phyloP scores from a whole-genome alignment of 2,797 vertebrate genomes.

The Thaleichthys pacificus region DNA sequence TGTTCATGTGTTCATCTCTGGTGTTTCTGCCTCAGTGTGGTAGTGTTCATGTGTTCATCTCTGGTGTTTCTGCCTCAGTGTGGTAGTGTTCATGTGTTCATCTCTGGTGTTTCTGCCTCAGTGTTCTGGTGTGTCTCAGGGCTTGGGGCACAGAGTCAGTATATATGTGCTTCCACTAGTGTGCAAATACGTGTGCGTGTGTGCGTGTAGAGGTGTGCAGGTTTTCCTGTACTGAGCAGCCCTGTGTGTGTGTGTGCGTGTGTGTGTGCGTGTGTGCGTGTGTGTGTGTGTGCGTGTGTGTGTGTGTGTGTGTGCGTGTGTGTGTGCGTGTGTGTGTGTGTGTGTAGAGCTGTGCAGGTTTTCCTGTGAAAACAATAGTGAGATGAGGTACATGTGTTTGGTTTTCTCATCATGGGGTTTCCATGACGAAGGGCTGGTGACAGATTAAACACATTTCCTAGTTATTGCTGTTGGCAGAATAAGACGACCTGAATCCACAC shows the following conservation, averaged over 20 bases:
- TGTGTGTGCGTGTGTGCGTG: conserved; percentile 13
- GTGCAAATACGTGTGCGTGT: conserved; percentile 6
- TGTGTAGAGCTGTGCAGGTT: not conserved
- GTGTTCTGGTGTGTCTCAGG: too few relatives aligned
- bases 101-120: too few relatives aligned
- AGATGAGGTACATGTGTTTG: too few relatives aligned
- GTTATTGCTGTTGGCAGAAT: not conserved
- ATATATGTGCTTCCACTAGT: not conserved
- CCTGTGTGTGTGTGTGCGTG: not conserved
- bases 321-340: not conserved
- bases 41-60: too few relatives aligned
- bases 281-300: not conserved
- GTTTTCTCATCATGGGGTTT: too few relatives aligned
- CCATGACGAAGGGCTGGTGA: conserved; percentile 35
- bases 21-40: too few relatives aligned
- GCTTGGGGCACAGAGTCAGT: too few relatives aligned
- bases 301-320: not conserved
- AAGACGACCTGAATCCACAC: not conserved
- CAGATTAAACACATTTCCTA: conserved; percentile 47
- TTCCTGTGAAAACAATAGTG: too few relatives aligned
- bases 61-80: too few relatives aligned
- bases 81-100: too few relatives aligned
- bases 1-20: too few relatives aligned
- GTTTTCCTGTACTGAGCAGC: not conserved
- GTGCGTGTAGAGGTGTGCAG: not conserved